phyloP scores from a whole-genome alignment of 2,888 invertebrate species.

The Pseudococcus viburni region DNA sequence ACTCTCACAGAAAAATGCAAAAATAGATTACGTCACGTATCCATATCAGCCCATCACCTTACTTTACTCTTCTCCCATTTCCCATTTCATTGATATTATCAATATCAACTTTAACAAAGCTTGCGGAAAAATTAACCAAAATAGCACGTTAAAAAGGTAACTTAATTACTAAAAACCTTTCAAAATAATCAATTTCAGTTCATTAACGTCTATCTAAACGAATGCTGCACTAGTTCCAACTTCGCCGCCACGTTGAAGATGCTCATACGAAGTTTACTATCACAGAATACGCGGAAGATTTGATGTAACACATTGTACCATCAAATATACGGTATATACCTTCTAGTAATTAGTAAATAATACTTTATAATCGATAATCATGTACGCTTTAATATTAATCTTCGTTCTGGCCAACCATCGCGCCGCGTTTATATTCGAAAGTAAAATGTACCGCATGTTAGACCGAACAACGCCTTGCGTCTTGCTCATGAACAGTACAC shows the following conservation, averaged over 20 bases:
- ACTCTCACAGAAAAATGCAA: too few species aligned
- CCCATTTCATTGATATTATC: too few species aligned
- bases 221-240: neutral
- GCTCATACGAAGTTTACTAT: constrained; percentile 12
- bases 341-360: neutral
- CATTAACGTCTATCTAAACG: neutral
- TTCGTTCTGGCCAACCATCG: neutral
- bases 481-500: constrained; percentile 91
- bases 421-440: constrained; percentile 74
- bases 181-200: too few species aligned
- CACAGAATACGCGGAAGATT: neutral
- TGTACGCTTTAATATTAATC: constrained; percentile 5
- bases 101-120: too few species aligned
- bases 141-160: too few species aligned
- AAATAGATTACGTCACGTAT: too few species aligned
- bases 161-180: too few species aligned
- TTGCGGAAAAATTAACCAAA: too few species aligned
- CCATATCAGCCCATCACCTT: too few species aligned
- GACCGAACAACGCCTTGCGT: constrained; percentile 85
- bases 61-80: too few species aligned
- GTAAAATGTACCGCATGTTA: constrained; percentile 85
- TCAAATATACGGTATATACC: constrained; percentile 60
- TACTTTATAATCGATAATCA: neutral
- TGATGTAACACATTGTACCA: constrained; percentile 4
- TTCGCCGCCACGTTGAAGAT: neutral